phyloP scores from a whole-genome alignment of 1,140 invertebrate species.

The Leptinotarsa undecemlineata region DNA sequence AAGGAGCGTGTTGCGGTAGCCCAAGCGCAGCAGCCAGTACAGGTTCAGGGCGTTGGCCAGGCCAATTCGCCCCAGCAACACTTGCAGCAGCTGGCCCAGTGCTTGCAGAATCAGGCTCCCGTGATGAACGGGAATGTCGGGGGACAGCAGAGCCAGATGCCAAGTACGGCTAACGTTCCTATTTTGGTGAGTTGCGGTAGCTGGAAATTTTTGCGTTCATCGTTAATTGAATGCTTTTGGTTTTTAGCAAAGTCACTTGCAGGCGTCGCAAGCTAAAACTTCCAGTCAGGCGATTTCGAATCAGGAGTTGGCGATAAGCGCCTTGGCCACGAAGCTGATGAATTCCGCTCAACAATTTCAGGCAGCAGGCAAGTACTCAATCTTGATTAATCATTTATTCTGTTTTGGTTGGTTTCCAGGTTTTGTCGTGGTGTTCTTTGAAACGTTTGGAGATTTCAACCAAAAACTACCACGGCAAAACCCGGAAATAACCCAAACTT shows the following conservation, averaged over 20 bases:
- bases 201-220: not conserved
- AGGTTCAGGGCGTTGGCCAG: slow-evolving; percentile 16
- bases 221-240: slow-evolving; percentile 21
- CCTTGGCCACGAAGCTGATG: slow-evolving; percentile 76
- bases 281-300: slow-evolving; percentile 38
- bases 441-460: too few relatives aligned
- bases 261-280: slow-evolving; percentile 47
- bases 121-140: slow-evolving; percentile 40
- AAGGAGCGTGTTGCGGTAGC: slow-evolving; percentile 29
- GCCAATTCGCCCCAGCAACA: slow-evolving; percentile 43
- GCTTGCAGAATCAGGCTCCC: slow-evolving; percentile 37
- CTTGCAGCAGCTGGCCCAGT: slow-evolving; percentile 39
- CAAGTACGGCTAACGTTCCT: slow-evolving; percentile 59
- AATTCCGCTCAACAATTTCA: slow-evolving; percentile 78
- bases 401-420: too few relatives aligned
- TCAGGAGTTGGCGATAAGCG: slow-evolving; percentile 71
- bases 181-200: slow-evolving; percentile 55
- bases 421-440: too few relatives aligned
- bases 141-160: slow-evolving; percentile 49
- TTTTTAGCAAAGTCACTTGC: slow-evolving; percentile 63
- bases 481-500: too few relatives aligned
- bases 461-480: too few relatives aligned
- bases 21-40: slow-evolving; percentile 21
- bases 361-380: slow-evolving; percentile 60
- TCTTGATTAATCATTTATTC: too few relatives aligned